Evolutionary conservation across 1,140 invertebrate species (phyloP).

Genomic region (Galendromus occidentalis): DNA sequence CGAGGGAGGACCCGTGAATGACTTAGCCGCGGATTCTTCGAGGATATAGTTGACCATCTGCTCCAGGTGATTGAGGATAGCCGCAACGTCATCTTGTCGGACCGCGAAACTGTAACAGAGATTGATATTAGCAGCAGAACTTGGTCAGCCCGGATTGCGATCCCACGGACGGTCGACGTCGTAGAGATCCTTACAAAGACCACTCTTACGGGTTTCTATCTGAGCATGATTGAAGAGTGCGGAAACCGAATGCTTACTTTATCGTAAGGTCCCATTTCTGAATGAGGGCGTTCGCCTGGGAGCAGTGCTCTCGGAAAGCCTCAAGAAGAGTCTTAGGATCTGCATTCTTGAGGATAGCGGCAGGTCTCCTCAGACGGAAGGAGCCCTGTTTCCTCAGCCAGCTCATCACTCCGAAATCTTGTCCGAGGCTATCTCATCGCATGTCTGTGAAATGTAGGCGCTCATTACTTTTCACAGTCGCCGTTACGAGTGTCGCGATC

Average conservation of each 20-base stretch:
- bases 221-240: no score
- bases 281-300: not conserved
- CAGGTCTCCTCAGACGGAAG: not conserved
- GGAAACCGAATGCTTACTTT: not conserved
- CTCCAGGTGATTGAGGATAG: constrained; percentile 74
- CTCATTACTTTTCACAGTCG: no score
- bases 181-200: no score
- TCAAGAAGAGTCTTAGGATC: not conserved
- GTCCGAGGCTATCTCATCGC: no score
- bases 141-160: no score
- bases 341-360: constrained; percentile 6
- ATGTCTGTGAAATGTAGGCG: no score
- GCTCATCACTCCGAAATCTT: not conserved
- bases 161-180: no score
- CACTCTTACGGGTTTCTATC: no score
- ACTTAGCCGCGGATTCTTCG: constrained; percentile 43
- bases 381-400: not conserved
- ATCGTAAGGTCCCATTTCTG: constrained; percentile 5
- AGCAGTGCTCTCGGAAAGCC: not conserved
- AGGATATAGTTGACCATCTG: constrained; percentile 73
- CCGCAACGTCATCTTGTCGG: constrained; percentile 51
- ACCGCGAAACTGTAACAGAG: not conserved
- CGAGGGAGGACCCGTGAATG: constrained; percentile 30
- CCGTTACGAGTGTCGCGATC: no score
- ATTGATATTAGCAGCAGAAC: no score